Conservation (phyloP, 2,113 vertebrate species). For the Pycnonotus jocosus region DNA sequence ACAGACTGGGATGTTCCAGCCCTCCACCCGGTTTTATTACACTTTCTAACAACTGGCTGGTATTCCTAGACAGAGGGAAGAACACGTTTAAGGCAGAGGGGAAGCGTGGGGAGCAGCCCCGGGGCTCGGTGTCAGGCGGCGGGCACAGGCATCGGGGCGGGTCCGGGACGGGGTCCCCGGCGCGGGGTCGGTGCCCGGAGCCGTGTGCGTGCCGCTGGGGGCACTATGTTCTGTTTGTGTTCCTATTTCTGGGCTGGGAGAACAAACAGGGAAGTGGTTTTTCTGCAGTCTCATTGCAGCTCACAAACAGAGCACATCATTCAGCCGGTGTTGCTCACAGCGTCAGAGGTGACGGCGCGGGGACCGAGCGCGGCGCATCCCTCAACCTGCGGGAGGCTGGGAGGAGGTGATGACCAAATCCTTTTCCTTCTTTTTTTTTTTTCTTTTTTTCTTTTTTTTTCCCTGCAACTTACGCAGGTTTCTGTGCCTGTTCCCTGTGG, state of each 20-base stretch:
- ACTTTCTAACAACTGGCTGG: slow-evolving; percentile 18
- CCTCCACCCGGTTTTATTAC: background rate
- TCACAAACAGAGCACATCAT: slow-evolving; percentile 37
- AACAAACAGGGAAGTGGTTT: slow-evolving; percentile 68
- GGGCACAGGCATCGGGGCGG: rapidly evolving
- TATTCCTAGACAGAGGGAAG: background rate
- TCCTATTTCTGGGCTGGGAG: slow-evolving; percentile 45
- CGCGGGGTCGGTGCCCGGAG: background rate
- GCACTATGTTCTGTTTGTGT: slow-evolving; percentile 41
- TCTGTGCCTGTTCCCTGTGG: background rate
- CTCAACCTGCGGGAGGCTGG: background rate
- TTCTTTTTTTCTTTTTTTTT: background rate
- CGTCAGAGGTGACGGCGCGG: slow-evolving; percentile 9
- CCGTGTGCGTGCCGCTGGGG: slow-evolving; percentile 31
- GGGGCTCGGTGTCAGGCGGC: background rate
- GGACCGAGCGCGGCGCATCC: background rate
- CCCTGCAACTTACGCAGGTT: background rate
- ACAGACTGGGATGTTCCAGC: background rate
- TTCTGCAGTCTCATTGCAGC: slow-evolving; percentile 66
- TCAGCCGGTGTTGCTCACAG: slow-evolving; percentile 19
- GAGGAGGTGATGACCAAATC: background rate
- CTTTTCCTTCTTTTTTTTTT: background rate
- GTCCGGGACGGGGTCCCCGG: background rate
- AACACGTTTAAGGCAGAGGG: background rate
- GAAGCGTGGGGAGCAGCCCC: background rate